A percentile compares a stretch with the other conserved stretches of the same genome.
phyloP scores from a whole-genome alignment of 53 echinoderm and acorn worm genomes.

The Glandiceps talaboti region DNA sequence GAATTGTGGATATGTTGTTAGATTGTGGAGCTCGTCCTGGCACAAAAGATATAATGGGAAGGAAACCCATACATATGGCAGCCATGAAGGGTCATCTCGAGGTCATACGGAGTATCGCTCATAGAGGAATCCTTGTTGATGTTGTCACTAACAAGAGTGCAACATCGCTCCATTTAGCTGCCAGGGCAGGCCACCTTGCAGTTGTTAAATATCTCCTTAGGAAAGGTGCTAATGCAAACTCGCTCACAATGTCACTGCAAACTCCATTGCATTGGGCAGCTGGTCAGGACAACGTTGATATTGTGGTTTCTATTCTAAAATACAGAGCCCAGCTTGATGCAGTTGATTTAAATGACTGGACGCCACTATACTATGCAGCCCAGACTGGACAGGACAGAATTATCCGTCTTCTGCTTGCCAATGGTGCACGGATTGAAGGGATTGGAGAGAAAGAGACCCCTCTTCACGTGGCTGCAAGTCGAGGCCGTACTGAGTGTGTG shows the following conservation, averaged over 20 bases:
- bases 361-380: not conserved
- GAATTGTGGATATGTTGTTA: not conserved
- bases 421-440: not conserved
- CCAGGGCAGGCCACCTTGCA: not conserved
- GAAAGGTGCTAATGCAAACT: conserved; percentile 30
- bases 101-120: not conserved
- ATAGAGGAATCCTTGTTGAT: not conserved
- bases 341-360: not conserved
- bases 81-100: not conserved
- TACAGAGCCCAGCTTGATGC: not conserved
- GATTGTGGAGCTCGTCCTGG: not conserved
- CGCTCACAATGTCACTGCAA: not conserved
- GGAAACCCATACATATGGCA: not conserved
- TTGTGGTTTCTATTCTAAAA: not conserved
- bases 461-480: conserved; percentile 54
- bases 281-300: not conserved
- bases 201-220: conserved; percentile 32
- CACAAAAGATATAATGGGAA: not conserved
- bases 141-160: not conserved
- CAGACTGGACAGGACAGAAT: not conserved
- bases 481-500: conserved; percentile 40
- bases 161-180: not conserved
- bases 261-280: not conserved
- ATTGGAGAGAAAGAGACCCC: conserved; percentile 2
- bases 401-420: not conserved